A percentile compares a stretch with the other conserved stretches of the same genome.
These are phyloP conservation scores for Glossophaga mutica DNA, from an alignment of 2,797 vertebrate species.

Conservation along the genomic window DNA sequence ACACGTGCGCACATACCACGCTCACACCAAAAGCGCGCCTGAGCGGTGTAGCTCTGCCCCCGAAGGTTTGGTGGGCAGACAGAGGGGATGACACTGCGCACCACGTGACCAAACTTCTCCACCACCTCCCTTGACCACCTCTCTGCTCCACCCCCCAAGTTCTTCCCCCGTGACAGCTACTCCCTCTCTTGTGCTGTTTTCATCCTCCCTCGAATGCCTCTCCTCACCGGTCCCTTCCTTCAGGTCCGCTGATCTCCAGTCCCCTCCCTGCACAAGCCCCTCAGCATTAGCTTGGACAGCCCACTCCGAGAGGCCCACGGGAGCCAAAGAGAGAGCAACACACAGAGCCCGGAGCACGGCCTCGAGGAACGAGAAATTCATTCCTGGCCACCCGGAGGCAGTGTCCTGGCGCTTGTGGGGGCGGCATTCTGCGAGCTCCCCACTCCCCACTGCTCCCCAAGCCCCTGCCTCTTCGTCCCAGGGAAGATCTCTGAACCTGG, in stretches of 20 bases:
- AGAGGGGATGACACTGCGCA: background rate
- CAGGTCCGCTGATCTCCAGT: background rate
- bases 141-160: background rate
- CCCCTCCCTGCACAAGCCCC: background rate
- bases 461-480: no score
- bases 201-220: background rate
- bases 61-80: background rate
- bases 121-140: background rate
- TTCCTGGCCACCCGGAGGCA: background rate
- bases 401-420: background rate
- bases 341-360: background rate
- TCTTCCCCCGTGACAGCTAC: background rate
- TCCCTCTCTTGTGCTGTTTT: background rate
- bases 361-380: background rate
- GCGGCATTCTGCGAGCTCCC: background rate
- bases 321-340: background rate
- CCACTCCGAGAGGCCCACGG: background rate
- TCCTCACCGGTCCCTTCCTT: background rate
- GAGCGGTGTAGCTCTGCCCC: background rate
- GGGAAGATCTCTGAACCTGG: background rate
- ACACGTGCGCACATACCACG: background rate
- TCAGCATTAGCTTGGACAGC: background rate
- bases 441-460: background rate
- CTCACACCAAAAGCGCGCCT: background rate
- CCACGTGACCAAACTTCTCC: background rate